These are phyloP conservation scores for Hyles euphorbiae DNA, from an alignment of 1,140 invertebrate species.

Conservation along the genomic window DNA sequence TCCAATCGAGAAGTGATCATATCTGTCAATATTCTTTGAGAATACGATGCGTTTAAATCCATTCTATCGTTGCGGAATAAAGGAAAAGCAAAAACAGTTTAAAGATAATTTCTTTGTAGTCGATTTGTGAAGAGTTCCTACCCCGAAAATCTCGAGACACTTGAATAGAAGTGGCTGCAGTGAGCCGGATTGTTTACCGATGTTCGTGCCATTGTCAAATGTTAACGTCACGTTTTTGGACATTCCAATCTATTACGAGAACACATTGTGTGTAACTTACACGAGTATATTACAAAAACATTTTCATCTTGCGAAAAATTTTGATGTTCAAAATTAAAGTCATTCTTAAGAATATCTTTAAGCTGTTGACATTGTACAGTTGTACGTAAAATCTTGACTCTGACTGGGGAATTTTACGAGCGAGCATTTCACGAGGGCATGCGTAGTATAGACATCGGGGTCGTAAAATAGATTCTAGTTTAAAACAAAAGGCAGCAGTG, in stretches of 20 bases:
- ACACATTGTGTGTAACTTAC: too few relatives aligned
- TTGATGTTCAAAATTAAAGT: too few relatives aligned
- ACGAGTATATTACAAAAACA: too few relatives aligned
- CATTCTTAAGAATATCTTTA: too few relatives aligned
- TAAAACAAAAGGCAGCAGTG: slow-evolving; percentile 57
- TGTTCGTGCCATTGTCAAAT: neutral
- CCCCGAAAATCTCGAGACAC: too few relatives aligned
- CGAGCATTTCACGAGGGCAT: slow-evolving; percentile 34
- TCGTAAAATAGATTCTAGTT: slow-evolving; percentile 65
- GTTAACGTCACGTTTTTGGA: neutral
- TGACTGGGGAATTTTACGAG: neutral
- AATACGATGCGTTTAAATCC: slow-evolving; percentile 57
- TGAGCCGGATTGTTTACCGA: neutral
- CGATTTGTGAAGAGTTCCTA: slow-evolving; percentile 15
- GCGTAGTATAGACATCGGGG: slow-evolving; percentile 47
- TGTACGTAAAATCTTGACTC: slow-evolving; percentile 2
- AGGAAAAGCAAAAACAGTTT: slow-evolving; percentile 14
- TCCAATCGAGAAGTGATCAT: slow-evolving; percentile 72
- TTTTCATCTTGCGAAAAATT: too few relatives aligned
- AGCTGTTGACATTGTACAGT: too few relatives aligned
- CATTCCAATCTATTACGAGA: too few relatives aligned
- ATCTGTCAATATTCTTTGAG: slow-evolving; percentile 70
- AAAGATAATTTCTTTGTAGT: slow-evolving; percentile 9
- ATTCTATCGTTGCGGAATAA: slow-evolving; percentile 34
- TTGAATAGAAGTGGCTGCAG: too few relatives aligned